Conservation (phyloP, 2,888 invertebrate genomes). For the Epinotia demarniana region DNA sequence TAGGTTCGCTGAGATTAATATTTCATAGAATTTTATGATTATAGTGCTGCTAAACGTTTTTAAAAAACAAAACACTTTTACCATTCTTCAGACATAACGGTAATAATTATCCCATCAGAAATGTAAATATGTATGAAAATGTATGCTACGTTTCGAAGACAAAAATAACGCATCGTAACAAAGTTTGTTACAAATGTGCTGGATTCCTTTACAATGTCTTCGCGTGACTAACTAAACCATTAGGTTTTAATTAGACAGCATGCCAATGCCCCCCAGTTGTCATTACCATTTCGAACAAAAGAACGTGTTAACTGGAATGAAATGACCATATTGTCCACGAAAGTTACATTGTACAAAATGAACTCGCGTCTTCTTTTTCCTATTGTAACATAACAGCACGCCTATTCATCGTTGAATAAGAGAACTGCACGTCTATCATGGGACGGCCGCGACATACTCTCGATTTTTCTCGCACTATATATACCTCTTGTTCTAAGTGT, state of each 20-base stretch:
- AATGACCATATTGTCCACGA: neutral
- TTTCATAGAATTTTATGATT: neutral
- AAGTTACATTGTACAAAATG: conserved; percentile 4
- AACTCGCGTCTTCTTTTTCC: neutral
- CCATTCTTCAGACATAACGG: neutral
- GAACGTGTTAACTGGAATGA: conserved; percentile 1
- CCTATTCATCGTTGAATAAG: conserved; percentile 1
- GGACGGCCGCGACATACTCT: too few relatives aligned
- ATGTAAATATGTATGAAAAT: neutral
- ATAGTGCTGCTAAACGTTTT: neutral
- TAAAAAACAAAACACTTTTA: neutral
- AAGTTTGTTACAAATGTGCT: conserved; percentile 30
- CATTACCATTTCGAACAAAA: conserved; percentile 20
- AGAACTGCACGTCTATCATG: too few relatives aligned
- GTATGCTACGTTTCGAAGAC: neutral
- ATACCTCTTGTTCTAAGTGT: too few relatives aligned
- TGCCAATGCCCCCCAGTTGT: conserved; percentile 16
- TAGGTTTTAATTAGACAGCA: conserved; percentile 35
- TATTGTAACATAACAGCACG: conserved; percentile 1
- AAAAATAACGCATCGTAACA: conserved; percentile 12
- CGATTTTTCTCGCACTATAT: too few relatives aligned
- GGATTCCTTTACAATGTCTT: conserved; percentile 29
- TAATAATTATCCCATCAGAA: neutral
- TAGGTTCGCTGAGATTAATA: neutral
- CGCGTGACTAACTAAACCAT: conserved; percentile 26